A percentile compares a stretch with the other conserved stretches of the same genome.
These are phyloP conservation scores for Chloroceryle aenea DNA, from an alignment of 2,113 vertebrate species.

Conservation along the genomic window DNA sequence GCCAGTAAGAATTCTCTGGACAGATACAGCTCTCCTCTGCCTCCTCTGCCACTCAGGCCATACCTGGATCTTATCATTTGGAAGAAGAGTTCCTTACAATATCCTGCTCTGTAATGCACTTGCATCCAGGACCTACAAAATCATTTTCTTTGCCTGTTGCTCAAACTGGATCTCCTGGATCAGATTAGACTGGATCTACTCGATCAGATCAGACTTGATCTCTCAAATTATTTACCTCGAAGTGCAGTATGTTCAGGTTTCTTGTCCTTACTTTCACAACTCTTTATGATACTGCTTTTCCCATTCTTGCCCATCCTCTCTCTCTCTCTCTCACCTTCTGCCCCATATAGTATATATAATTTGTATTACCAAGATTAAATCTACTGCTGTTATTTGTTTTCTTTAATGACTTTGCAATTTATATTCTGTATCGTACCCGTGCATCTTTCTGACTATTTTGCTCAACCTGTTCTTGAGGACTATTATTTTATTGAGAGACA, in stretches of 20 bases:
- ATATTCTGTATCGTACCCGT: background rate
- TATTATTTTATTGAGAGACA: background rate
- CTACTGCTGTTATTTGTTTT: background rate
- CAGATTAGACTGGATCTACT: background rate
- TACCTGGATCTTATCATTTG: background rate
- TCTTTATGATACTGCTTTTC: background rate
- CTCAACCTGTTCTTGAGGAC: background rate
- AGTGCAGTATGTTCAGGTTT: background rate
- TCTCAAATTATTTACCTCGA: background rate
- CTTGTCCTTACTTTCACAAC: background rate
- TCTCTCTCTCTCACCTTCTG: background rate
- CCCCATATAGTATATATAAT: background rate
- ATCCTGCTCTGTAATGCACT: background rate
- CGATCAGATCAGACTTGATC: background rate
- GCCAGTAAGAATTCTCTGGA: background rate
- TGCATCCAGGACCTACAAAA: background rate
- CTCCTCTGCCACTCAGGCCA: rapidly evolving
- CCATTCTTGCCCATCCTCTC: background rate
- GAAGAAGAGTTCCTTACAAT: background rate
- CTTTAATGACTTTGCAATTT: background rate
- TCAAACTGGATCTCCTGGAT: background rate
- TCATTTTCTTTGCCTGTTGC: background rate
- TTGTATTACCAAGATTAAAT: background rate
- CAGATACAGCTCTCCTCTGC: background rate
- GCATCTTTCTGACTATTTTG: background rate